Evolutionary conservation across 2,113 vertebrate species (phyloP).

Genomic region (Dicentrarchus labrax): DNA sequence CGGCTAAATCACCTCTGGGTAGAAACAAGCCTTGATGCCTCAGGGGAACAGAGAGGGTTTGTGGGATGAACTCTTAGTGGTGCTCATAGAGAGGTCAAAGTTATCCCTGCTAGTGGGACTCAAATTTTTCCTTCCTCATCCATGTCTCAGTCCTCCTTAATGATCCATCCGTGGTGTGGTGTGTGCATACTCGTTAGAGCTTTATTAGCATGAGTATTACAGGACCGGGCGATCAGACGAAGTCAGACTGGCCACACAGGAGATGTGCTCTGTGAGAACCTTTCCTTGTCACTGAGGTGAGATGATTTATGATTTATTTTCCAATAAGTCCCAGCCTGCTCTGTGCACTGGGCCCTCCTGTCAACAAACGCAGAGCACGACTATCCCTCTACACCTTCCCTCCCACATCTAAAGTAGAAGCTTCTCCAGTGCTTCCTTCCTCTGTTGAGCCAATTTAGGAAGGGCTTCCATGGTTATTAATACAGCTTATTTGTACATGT

Average conservation of each 20-base stretch:
- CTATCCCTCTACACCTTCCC: slow-evolving; percentile 58
- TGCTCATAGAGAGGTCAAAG: slow-evolving; percentile 66
- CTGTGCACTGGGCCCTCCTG: slow-evolving; percentile 71
- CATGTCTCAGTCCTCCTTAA: slow-evolving; percentile 64
- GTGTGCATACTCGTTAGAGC: slow-evolving; percentile 67
- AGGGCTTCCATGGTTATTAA: slow-evolving; percentile 53
- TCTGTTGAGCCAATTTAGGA: slow-evolving; percentile 55
- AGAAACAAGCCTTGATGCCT: slow-evolving; percentile 53
- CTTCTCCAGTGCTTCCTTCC: slow-evolving; percentile 12
- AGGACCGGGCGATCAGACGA: slow-evolving; percentile 56
- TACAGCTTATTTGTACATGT: slow-evolving; percentile 67
- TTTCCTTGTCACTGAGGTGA: slow-evolving; percentile 76
- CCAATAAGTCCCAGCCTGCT: slow-evolving; percentile 78
- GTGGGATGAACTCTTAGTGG: slow-evolving; percentile 62
- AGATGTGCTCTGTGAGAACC: slow-evolving; percentile 71
- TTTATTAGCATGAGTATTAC: slow-evolving; percentile 75
- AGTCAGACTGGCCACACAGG: slow-evolving; percentile 74
- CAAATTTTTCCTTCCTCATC: slow-evolving; percentile 57
- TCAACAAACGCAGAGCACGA: slow-evolving; percentile 67
- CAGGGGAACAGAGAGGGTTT: slow-evolving; percentile 56
- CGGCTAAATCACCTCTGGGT: slow-evolving; percentile 73
- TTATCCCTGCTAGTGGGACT: slow-evolving; percentile 62
- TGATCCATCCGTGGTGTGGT: slow-evolving; percentile 57
- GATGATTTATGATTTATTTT: slow-evolving; percentile 87
- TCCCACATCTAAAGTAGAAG: slow-evolving; percentile 38